A percentile compares a stretch with the other conserved stretches of the same genome.
These are phyloP conservation scores for Macaria notata DNA, from an alignment of 2,888 invertebrate species.

Conservation along the genomic window DNA sequence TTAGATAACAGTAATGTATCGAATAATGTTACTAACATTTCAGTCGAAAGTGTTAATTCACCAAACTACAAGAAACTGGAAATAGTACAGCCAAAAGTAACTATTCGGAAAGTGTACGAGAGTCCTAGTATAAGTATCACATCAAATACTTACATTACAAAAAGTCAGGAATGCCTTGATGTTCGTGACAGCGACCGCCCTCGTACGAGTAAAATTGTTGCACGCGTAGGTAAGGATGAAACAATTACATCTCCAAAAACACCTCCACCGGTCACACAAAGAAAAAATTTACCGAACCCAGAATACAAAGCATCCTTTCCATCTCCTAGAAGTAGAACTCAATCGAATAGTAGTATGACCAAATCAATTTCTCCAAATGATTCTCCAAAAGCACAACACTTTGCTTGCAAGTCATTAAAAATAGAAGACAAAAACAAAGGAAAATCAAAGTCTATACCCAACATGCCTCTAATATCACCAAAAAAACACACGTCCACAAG, in stretches of 20 bases:
- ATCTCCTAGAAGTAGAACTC: neutral
- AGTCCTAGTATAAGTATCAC: constrained; percentile 32
- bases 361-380: constrained; percentile 14
- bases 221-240: constrained; percentile 9
- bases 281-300: constrained; percentile 12
- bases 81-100: constrained; percentile 32
- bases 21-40: constrained; percentile 13
- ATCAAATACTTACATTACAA: constrained; percentile 29
- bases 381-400: constrained; percentile 12
- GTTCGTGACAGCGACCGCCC: neutral
- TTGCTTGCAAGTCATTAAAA: constrained; percentile 23
- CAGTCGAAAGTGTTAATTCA: constrained; percentile 16
- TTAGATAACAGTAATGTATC: constrained; percentile 21
- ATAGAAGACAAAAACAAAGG: constrained; percentile 17
- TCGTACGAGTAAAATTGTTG: neutral
- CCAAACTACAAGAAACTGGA: constrained; percentile 25
- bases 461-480: constrained; percentile 15
- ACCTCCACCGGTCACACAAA: neutral
- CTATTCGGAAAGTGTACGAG: constrained; percentile 33
- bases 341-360: constrained; percentile 8
- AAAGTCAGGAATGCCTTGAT: constrained; percentile 29
- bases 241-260: neutral
- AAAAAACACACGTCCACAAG: constrained; percentile 5
- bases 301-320: constrained; percentile 9
- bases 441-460: constrained; percentile 1